phyloP scores from a whole-genome alignment of 2,797 vertebrate species.

The Podarcis siculus region DNA sequence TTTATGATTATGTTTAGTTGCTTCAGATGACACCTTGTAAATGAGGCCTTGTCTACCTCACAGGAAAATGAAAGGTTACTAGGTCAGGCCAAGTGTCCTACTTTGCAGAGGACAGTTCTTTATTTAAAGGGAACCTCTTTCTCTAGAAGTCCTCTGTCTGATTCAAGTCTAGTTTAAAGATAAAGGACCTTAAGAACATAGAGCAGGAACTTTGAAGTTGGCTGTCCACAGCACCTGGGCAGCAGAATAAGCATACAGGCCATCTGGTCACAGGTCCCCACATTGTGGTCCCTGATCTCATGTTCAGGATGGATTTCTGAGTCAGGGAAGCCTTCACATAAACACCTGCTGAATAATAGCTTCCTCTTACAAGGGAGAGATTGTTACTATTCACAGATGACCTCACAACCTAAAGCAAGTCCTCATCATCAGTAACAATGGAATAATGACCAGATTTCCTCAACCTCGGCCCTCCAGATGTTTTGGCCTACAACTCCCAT shows the following conservation, averaged over 20 bases:
- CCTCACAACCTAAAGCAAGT: background rate
- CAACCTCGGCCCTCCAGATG: no score
- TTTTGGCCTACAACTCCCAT: no score
- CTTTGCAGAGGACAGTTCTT: background rate
- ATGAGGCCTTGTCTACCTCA: background rate
- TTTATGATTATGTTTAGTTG: conserved; percentile 10
- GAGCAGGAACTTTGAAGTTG: background rate
- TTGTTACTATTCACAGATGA: background rate
- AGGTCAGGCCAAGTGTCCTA: background rate
- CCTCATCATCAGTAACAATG: background rate
- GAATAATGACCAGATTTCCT: background rate
- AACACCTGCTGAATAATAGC: background rate
- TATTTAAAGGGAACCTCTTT: fast-evolving
- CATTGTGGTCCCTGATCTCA: no score
- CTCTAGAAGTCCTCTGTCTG: background rate
- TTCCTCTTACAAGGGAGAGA: background rate
- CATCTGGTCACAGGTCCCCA: background rate
- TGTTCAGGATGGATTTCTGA: no score
- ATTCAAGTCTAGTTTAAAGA: background rate
- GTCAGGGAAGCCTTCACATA: background rate
- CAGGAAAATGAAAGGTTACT: conserved; percentile 7
- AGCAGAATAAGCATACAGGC: background rate
- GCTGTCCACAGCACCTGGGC: background rate
- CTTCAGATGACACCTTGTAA: background rate
- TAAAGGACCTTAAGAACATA: background rate